Evolutionary conservation across 1,140 invertebrate species (phyloP).

Genomic region (Babylonia areolata): DNA sequence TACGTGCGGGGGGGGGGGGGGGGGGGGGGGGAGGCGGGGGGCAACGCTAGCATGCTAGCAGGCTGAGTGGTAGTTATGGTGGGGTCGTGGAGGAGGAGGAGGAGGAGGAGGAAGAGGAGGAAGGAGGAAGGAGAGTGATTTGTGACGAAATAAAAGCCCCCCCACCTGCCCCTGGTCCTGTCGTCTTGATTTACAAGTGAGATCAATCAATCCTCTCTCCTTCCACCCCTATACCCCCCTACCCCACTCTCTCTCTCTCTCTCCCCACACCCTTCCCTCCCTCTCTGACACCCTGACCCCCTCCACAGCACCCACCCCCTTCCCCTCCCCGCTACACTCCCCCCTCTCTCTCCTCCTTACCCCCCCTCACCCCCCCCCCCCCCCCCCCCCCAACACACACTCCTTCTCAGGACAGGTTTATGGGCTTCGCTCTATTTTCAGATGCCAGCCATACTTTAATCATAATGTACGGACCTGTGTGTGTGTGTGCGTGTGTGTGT

Average conservation of each 20-base stretch:
- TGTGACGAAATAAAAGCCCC: slow-evolving; percentile 3
- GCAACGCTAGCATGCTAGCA: too few species aligned
- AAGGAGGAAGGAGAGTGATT: not conserved
- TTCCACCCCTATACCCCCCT: not conserved
- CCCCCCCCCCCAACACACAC: not conserved
- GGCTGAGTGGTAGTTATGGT: too few species aligned
- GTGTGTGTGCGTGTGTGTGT: too few species aligned
- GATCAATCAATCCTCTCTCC: not conserved
- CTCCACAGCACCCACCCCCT: too few species aligned
- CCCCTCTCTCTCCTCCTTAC: too few species aligned
- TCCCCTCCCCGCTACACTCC: too few species aligned
- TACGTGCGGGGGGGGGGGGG: too few species aligned
- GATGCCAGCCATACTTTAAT: slow-evolving; percentile 6
- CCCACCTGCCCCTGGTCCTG: slow-evolving; percentile 9
- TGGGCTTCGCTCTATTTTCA: not conserved
- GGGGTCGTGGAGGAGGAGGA: not conserved
- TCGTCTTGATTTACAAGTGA: slow-evolving; percentile 2
- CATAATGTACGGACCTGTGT: not conserved
- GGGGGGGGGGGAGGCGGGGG: too few species aligned
- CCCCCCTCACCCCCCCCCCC: not conserved
- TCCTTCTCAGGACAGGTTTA: not conserved
- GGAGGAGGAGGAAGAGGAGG: too few species aligned
- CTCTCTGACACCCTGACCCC: too few species aligned
- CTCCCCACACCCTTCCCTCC: not conserved
- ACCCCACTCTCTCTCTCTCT: not conserved